Evolutionary conservation across 2,888 invertebrate species (phyloP), one percentile per base, ranked within the genome.

Genomic region (Trissolcus japonicus): DNA sequence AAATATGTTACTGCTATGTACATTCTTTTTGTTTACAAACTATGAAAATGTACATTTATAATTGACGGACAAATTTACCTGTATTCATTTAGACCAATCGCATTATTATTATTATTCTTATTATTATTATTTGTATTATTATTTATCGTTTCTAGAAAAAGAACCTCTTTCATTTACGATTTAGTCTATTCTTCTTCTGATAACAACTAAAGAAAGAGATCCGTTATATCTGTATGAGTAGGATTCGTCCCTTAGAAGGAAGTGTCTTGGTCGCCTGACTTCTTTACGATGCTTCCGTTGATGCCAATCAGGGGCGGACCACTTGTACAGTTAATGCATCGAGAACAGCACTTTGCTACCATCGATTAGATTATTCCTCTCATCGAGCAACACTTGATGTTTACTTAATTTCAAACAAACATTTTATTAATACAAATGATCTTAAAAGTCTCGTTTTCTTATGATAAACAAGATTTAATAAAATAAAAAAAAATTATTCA

Each of bases 221-320:
- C 86, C 86, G 86, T 86, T 86, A 86, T 43, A 79, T 79, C 80
- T 82, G 83, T 83, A 84, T 86, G 79, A 82, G 82, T 76, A 69
- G 76, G 78, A 77, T 80, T 79, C 83, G 76, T 79, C 80, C 86
- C 83, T 83, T 84, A 83, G 81, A 84, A 80, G 82, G 84, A 84
- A 84, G 82, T 80, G 68, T 68, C 68, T 72, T 66, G 68, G 75
- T 73, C 75, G 78, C 57, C 66, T 65, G 79, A 73, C 75, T 75
- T 76, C 79, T 75, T 73, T 55, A 55, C 60, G 73, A 60, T 59
- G 72, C 69, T 76, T 80, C 76, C 76, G 75, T 68, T 65, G 72
- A 72, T 78, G 74, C 71, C 71, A 76, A 76, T 76, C 76, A 76
- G 62, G 72, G 72, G 76, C 76, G 72, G 67, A 67, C 54, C 51